These are phyloP conservation scores for Merops nubicus DNA, from an alignment of 2,113 vertebrate species.

Conservation along the genomic window DNA sequence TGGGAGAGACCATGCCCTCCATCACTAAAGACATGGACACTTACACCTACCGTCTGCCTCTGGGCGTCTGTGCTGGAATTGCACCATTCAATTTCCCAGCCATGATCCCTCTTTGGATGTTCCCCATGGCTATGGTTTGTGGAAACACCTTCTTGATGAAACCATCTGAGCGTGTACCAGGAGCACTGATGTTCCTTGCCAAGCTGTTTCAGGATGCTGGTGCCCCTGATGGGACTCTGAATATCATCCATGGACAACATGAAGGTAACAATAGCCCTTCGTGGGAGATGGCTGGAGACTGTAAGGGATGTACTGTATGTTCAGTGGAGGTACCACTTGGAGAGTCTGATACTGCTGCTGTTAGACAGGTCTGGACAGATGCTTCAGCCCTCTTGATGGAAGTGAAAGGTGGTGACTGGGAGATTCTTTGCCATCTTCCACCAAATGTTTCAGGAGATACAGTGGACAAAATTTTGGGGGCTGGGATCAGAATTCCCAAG, in stretches of 20 bases:
- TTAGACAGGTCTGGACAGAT: not conserved
- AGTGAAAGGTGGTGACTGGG: not conserved
- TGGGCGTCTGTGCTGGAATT: conserved; percentile 94
- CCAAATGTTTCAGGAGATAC: not conserved
- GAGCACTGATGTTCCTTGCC: conserved; percentile 91
- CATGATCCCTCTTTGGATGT: conserved; percentile 99
- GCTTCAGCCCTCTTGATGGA: not conserved
- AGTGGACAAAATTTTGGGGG: not conserved
- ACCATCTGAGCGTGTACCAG: conserved; percentile 93
- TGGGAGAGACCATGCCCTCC: conserved; percentile 95
- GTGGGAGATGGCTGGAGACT: not conserved
- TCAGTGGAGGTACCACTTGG: not conserved
- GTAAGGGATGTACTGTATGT: not conserved
- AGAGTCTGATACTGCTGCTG: not conserved
- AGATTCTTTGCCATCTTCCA: not conserved
- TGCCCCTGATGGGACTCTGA: conserved; percentile 90
- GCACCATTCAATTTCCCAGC: conserved; percentile 97
- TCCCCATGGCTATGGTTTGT: conserved; percentile 94
- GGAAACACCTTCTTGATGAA: conserved; percentile 97
- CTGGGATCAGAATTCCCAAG: not conserved
- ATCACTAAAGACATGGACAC: conserved; percentile 99
- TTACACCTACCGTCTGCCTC: conserved; percentile 90
- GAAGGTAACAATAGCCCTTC: conserved; percentile 74
- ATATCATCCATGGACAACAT: conserved; percentile 94
- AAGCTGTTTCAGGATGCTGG: conserved; percentile 94